Base-by-base conservation (phyloP, 2,797 vertebrate species). In the Coluber constrictor region DNA sequence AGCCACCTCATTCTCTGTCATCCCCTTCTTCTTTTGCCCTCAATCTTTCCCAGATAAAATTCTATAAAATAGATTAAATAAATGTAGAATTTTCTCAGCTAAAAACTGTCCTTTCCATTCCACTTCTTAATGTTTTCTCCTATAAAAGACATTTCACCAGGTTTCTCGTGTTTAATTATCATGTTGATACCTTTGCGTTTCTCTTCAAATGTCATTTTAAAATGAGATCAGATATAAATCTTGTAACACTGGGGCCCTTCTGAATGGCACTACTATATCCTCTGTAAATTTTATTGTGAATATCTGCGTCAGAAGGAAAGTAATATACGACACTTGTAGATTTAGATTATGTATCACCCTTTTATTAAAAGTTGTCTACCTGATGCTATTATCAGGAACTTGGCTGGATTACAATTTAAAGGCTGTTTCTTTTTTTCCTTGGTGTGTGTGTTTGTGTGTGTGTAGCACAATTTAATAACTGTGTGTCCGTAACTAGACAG, bases 51-150 rank as follows among this genome's bases (percentile, higher is more conserved):
- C 51, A 51, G 51, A 92, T 92, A 93, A 89, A 94, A 63, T 87
- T 90, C 95, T 94, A 79, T 95, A 95, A 94, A 95, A 96, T 86
- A 93, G 92, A 95, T 96, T 94, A 96, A 94, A 90, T 66, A 93
- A 91, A 95, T 89, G 93, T 25, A 90, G 86, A 70, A 51, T 90
- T 90, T 93, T 90, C 54, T 70, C 70, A 47, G 55, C 54, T 56
- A 57, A 63, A 91, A 32, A 93, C 74, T 0, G 0, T 66, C 20
- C 51, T 70, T 56, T 56, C 27, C 37, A 90, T 54, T 60, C 32
- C 5, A 37, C 70, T 89, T 86, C 63, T 89, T 10, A n/a, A 61
- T 25, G 29, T 29, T 25, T 15, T 57, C 87, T 66, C 27, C 66
- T 83, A 86, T 90, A 86, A 92, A 92, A 94, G 79, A 57, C 92